Conservation (phyloP, 2,888 invertebrate species). For the Stratiomys singularior region DNA sequence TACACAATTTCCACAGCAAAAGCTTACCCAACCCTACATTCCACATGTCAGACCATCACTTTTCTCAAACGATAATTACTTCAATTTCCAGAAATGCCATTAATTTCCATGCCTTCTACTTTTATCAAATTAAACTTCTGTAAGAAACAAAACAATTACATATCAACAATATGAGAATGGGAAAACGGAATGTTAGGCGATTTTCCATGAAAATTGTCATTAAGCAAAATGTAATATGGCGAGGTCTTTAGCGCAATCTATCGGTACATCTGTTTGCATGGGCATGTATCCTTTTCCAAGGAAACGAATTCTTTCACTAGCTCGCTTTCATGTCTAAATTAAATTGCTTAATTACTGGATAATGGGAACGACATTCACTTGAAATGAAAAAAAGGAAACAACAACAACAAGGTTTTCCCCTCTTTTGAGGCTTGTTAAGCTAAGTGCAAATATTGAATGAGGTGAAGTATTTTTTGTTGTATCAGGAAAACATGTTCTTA, state of each 20-base stretch:
- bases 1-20: too few species aligned
- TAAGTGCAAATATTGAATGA: neutral
- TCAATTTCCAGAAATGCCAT: neutral
- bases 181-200: neutral
- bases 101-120: neutral
- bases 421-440: neutral
- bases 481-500: too few species aligned
- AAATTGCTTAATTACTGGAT: conserved; percentile 32
- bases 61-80: too few species aligned
- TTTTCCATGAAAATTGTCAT: neutral
- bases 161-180: neutral
- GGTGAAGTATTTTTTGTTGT: too few species aligned
- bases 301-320: neutral
- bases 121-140: neutral
- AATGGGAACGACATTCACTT: conserved; percentile 4
- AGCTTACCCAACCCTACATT: too few species aligned
- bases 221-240: neutral
- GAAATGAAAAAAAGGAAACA: neutral
- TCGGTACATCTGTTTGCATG: neutral
- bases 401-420: neutral
- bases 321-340: conserved; percentile 18
- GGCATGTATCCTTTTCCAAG: neutral
- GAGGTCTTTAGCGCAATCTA: neutral
- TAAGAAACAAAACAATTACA: conserved; percentile 8
- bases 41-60: too few species aligned